Conservation (phyloP, 2,888 invertebrate genomes). For the Prostheceraeus crozeri region DNA sequence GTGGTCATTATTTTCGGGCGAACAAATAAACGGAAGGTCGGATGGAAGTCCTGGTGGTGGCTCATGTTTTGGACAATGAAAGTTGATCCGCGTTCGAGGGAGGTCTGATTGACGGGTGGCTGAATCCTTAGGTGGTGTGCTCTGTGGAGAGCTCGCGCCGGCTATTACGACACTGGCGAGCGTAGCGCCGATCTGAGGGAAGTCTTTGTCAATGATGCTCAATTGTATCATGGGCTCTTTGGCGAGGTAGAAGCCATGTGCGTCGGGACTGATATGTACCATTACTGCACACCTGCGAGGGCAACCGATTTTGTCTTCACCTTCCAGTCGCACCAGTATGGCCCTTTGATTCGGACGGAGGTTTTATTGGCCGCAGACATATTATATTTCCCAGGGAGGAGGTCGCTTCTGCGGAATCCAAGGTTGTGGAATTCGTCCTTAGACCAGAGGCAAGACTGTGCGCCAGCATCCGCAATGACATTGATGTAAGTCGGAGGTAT, state of each 20-base stretch:
- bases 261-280: slow-evolving; percentile 12
- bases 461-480: slow-evolving; percentile 19
- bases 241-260: slow-evolving; percentile 16
- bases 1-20: slow-evolving; percentile 8
- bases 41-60: slow-evolving; percentile 12
- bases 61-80: not conserved
- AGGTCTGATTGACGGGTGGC: no score
- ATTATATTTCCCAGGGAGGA: not conserved
- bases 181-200: slow-evolving; percentile 8
- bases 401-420: slow-evolving; percentile 13
- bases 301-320: not conserved
- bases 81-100: not conserved
- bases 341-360: not conserved
- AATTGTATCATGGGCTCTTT: slow-evolving; percentile 16
- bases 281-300: slow-evolving; percentile 11
- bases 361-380: slow-evolving; percentile 12
- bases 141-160: no score
- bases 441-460: slow-evolving; percentile 27
- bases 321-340: slow-evolving; percentile 4
- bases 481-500: slow-evolving; percentile 22
- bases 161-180: not conserved
- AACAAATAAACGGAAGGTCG: not conserved
- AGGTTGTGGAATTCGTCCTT: not conserved
- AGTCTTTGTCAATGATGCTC: not conserved
- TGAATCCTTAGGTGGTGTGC: no score